phyloP scores from a whole-genome alignment of 2,888 invertebrate genomes.

The Amphipoea oculea region DNA sequence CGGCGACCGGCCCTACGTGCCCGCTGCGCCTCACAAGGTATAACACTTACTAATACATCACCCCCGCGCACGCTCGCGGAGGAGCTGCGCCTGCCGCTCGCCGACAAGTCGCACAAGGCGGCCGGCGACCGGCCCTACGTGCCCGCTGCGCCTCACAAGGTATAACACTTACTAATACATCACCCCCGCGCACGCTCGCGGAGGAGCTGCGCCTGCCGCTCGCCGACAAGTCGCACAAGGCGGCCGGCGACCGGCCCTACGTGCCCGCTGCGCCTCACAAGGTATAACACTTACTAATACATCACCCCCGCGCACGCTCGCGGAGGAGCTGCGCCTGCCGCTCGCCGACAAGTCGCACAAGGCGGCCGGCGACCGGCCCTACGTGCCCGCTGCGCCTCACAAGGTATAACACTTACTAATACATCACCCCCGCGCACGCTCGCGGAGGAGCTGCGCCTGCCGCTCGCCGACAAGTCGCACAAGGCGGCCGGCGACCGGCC shows the following conservation, averaged over 20 bases:
- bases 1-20: slow-evolving; percentile 77
- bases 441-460: slow-evolving; percentile 77
- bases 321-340: slow-evolving; percentile 77
- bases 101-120: slow-evolving; percentile 71
- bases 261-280: slow-evolving; percentile 81
- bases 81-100: slow-evolving; percentile 77
- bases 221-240: slow-evolving; percentile 71
- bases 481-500: slow-evolving; percentile 76
- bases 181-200: slow-evolving; percentile 61
- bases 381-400: slow-evolving; percentile 78
- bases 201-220: slow-evolving; percentile 79
- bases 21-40: slow-evolving; percentile 80
- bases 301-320: slow-evolving; percentile 57
- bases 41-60: slow-evolving; percentile 37
- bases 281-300: slow-evolving; percentile 70
- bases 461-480: slow-evolving; percentile 73
- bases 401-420: slow-evolving; percentile 77
- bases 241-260: slow-evolving; percentile 74
- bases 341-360: slow-evolving; percentile 73
- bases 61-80: slow-evolving; percentile 69
- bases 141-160: slow-evolving; percentile 80
- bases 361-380: slow-evolving; percentile 75
- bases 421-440: slow-evolving; percentile 57
- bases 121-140: slow-evolving; percentile 76
- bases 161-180: slow-evolving; percentile 62